Evolutionary conservation across 2,888 invertebrate genomes (phyloP), one percentile per base, ranked within the genome.

Genomic region (Notodonta dromedarius): DNA sequence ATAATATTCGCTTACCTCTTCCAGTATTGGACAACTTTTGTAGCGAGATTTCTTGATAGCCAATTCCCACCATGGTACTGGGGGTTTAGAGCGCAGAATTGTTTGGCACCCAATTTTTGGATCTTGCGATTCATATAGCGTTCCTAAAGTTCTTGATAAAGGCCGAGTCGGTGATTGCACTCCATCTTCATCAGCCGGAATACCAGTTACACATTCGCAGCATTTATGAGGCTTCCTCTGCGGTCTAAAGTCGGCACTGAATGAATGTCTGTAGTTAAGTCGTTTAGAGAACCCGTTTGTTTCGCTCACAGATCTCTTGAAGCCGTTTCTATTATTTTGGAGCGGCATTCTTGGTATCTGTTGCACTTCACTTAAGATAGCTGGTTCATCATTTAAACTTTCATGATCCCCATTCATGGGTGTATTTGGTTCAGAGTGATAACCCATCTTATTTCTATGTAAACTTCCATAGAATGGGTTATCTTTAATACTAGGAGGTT

Each of bases 41-140:
- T 97, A 96, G 69, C 97, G 95, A 77, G 96, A 96, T 71, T 96
- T 96, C 75, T 96, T 95, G 57, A 97, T 96, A 51, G 98, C 98
- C 76, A 97, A 88, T 88, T 98, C 98, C 96, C 97, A 98, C 98
- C 98, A 98, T 0, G 98, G 98, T 67, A 97, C 95, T 62, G 95
- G 94, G 42, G 96, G 96, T 77, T 96, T 96, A 62, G 95, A 94
- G 46, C 96, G 89, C 57, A 96, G 86, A 50, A 95, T 95, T 4
- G 96, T 95, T 86, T 95, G 95, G 73, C 95, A 95, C 46, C 95
- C 96, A 64, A 96, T 94, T 86, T 96, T 95, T n/a, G 95, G 94
- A 82, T 96, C 95, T 82, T 94, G 91, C 62, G 93, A 85, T 82
- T 94, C 94, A 68, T 94, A 94, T 56, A 94, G 81, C 42, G 94